phyloP scores from a whole-genome alignment of 2,113 vertebrate genomes.

The Piaya cayana region DNA sequence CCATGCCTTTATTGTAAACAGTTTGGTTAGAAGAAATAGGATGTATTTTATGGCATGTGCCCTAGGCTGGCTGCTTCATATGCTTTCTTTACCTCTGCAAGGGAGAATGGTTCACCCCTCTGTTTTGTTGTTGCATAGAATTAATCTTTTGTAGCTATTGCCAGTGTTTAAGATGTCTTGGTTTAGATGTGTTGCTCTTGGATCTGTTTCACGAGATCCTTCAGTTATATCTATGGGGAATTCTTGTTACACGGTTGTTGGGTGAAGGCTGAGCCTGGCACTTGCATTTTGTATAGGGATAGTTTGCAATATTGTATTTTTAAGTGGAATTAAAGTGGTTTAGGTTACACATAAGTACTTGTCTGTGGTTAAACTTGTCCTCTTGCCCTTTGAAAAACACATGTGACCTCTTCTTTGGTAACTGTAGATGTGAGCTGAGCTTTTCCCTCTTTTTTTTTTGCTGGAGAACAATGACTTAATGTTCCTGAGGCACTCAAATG shows the following conservation, averaged over 20 bases:
- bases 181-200: constrained; percentile 24
- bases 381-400: not conserved
- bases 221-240: not conserved
- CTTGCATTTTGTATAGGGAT: not conserved
- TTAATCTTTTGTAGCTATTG: constrained; percentile 4
- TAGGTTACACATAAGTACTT: not conserved
- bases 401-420: not conserved
- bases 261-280: not conserved
- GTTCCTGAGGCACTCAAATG: not conserved
- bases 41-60: not conserved
- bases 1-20: constrained; percentile 10
- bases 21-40: not conserved
- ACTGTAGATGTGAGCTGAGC: not conserved
- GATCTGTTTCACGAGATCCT: not conserved
- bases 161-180: constrained; percentile 40
- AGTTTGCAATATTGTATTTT: not conserved
- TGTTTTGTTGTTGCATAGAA: not conserved
- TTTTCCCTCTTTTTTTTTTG: not conserved
- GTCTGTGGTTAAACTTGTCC: not conserved
- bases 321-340: not conserved
- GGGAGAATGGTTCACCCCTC: not conserved
- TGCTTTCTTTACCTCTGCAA: not conserved
- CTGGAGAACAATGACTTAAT: not conserved
- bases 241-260: not conserved
- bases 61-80: constrained; percentile 6